These are phyloP conservation scores for Pimephales promelas DNA, from an alignment of 2,113 vertebrate genomes.

Conservation along the genomic window DNA sequence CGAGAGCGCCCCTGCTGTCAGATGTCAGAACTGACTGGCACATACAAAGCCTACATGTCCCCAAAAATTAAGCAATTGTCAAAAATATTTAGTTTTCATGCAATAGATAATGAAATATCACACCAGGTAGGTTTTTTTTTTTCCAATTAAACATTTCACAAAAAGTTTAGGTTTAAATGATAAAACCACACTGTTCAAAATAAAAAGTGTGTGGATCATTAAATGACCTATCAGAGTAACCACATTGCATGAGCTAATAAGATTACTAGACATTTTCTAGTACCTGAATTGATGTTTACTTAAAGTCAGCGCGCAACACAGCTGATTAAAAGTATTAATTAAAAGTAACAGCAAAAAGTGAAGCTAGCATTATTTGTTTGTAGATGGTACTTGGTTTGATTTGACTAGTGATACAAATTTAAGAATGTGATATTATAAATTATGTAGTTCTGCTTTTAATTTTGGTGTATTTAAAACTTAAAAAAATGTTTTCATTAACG, in stretches of 20 bases:
- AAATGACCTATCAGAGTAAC: too few species aligned
- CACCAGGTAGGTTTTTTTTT: background rate
- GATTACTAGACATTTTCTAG: too few species aligned
- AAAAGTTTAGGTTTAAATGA: background rate
- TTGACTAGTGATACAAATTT: too few species aligned
- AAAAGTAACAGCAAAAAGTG: background rate
- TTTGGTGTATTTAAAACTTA: background rate
- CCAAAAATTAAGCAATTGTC: background rate
- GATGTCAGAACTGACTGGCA: background rate
- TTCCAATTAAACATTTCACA: background rate
- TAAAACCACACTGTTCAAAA: background rate
- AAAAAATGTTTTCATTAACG: too few species aligned
- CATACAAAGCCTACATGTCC: constrained; percentile 1
- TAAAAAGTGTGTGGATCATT: background rate
- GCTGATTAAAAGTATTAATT: too few species aligned
- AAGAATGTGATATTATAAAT: background rate
- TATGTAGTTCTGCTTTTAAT: background rate
- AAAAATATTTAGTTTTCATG: background rate
- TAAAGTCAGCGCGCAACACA: too few species aligned
- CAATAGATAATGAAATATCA: background rate
- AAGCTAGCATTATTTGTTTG: background rate
- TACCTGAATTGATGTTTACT: too few species aligned
- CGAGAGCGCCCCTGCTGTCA: constrained; percentile 34
- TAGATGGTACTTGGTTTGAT: background rate
- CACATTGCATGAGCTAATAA: too few species aligned